A percentile compares a stretch with the other conserved stretches of the same genome.
phyloP scores from a whole-genome alignment of 1,140 invertebrate genomes.

The Trachelipus rathkii region DNA sequence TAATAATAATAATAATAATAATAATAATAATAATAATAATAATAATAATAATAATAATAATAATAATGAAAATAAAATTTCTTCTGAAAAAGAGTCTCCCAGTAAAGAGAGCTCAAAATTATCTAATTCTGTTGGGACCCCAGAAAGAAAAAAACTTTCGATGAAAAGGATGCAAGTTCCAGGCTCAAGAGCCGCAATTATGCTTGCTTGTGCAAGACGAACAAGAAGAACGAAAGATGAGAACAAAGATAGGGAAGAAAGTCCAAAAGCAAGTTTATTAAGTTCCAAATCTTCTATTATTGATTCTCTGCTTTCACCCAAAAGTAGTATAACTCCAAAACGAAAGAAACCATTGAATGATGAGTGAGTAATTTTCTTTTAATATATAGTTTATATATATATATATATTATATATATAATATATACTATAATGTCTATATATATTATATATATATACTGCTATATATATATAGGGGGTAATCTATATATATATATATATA shows the following conservation, averaged over 20 bases:
- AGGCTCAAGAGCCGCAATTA: slow-evolving; percentile 1
- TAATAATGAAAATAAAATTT: not conserved
- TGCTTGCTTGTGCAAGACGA: not conserved
- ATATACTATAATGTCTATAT: too few relatives aligned
- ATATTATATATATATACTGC: too few relatives aligned
- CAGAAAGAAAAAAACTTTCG: not conserved
- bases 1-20: not conserved
- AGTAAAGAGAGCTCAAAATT: not conserved
- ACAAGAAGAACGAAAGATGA: not conserved
- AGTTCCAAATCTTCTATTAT: too few relatives aligned
- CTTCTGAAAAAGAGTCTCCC: not conserved
- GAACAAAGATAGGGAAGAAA: not conserved
- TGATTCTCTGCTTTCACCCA: too few relatives aligned
- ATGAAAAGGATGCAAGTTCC: not conserved
- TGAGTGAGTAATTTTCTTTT: not conserved
- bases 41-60: not conserved
- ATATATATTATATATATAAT: too few relatives aligned
- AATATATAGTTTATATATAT: too few relatives aligned
- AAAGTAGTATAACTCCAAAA: not conserved
- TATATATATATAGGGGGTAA: too few relatives aligned
- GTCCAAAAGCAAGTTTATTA: too few relatives aligned
- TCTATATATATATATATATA: too few relatives aligned
- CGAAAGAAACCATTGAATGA: not conserved
- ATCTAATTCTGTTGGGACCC: not conserved
- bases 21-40: not conserved